phyloP scores from a whole-genome alignment of 2,797 vertebrate genomes.

The Anguilla marmorata region DNA sequence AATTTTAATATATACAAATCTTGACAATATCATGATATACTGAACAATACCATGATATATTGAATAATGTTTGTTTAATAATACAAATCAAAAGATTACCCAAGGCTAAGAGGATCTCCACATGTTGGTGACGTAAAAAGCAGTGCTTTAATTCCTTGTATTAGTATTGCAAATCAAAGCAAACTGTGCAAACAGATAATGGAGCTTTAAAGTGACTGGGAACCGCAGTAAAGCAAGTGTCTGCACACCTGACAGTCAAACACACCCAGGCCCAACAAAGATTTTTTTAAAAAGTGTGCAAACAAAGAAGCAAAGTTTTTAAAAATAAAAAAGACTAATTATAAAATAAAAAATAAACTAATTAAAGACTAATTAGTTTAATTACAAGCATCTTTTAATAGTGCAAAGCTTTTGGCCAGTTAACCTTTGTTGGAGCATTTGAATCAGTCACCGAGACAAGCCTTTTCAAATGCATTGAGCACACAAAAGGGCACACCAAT shows the following conservation, averaged over 20 bases:
- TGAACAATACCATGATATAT: not conserved
- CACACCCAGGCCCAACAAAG: not conserved
- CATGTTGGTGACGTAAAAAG: not conserved
- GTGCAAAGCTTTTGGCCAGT: not conserved
- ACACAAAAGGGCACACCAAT: too few species aligned
- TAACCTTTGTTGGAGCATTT: not conserved
- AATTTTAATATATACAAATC: conserved; percentile 24
- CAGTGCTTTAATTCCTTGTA: not conserved
- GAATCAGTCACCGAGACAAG: not conserved
- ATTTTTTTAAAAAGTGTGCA: too few species aligned
- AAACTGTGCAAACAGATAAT: not conserved
- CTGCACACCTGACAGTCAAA: not conserved
- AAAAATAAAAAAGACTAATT: too few species aligned
- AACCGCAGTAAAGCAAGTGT: not conserved
- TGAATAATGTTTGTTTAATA: not conserved
- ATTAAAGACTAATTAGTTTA: not conserved
- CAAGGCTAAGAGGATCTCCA: not conserved
- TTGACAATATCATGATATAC: conserved; percentile 2
- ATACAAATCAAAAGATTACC: not conserved
- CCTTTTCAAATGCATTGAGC: not conserved
- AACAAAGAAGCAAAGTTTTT: too few species aligned
- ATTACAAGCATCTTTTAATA: not conserved
- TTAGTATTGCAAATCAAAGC: conserved; percentile 7
- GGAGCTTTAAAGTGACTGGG: not conserved
- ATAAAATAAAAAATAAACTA: not conserved